Evolutionary conservation across 2,797 vertebrate species (phyloP).

Genomic region (Pseudochromis fuscus): DNA sequence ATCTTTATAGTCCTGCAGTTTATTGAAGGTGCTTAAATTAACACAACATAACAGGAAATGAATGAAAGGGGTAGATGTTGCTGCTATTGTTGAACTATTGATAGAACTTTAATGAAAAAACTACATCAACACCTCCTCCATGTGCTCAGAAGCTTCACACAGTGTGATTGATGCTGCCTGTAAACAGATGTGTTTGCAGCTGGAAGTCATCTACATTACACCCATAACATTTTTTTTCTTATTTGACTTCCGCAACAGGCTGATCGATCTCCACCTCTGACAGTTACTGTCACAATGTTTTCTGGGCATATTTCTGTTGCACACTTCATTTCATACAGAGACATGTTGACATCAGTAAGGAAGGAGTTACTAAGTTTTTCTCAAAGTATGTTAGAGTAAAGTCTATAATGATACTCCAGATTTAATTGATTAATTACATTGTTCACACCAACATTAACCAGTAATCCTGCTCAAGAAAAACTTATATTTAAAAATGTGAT

Average conservation of each 20-base stretch:
- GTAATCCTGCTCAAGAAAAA: too few species aligned
- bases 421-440: too few species aligned
- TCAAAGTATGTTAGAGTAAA: too few species aligned
- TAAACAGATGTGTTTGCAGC: slow-evolving; percentile 53
- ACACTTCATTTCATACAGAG: too few species aligned
- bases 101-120: slow-evolving; percentile 7
- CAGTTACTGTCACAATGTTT: not conserved
- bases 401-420: too few species aligned
- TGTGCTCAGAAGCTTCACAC: slow-evolving; percentile 17
- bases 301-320: not conserved
- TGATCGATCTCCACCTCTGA: slow-evolving; percentile 7
- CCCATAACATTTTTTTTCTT: slow-evolving; percentile 22
- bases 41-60: not conserved
- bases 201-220: slow-evolving; percentile 56
- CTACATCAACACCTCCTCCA: not conserved
- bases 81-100: not conserved
- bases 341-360: not conserved
- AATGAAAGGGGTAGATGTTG: not conserved
- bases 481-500: too few species aligned
- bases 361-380: too few species aligned
- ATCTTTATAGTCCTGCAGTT: not conserved
- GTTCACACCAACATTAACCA: too few species aligned
- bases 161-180: slow-evolving; percentile 36
- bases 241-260: slow-evolving; percentile 19
- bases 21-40: not conserved